These are phyloP conservation scores for Leptothorax acervorum DNA, from an alignment of 2,888 invertebrate species.

Conservation along the genomic window DNA sequence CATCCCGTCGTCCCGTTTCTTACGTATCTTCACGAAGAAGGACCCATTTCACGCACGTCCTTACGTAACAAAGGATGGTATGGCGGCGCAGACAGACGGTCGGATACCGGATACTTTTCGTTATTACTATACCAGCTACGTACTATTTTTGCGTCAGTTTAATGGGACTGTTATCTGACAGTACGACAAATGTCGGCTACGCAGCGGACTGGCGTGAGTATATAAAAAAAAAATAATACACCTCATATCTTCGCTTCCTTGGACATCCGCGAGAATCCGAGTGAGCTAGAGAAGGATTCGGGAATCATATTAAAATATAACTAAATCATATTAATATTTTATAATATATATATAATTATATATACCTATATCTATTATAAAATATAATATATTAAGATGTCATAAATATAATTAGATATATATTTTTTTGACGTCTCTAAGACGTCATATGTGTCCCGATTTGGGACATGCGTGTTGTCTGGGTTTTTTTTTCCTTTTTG, in stretches of 20 bases:
- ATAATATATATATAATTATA: no score
- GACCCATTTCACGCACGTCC: neutral
- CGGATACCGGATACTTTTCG: constrained; percentile 79
- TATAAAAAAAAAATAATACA: neutral
- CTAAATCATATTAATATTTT: no score
- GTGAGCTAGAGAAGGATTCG: neutral
- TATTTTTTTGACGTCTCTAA: no score
- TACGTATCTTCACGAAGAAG: neutral
- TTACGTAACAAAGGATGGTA: constrained; percentile 72
- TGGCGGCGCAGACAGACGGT: constrained; percentile 78
- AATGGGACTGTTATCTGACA: constrained; percentile 68
- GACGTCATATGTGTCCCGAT: no score
- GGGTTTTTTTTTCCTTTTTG: no score
- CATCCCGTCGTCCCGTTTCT: neutral
- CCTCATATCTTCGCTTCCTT: neutral
- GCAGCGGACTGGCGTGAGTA: constrained; percentile 75
- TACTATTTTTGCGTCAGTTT: constrained; percentile 78
- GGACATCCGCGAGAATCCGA: neutral
- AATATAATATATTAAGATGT: no score
- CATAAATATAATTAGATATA: no score
- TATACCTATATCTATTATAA: no score
- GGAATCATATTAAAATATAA: no score
- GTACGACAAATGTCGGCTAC: constrained; percentile 30
- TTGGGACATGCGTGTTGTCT: no score
- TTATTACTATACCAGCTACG: constrained; percentile 79